phyloP scores from a whole-genome alignment of 2,113 vertebrate genomes.

The Sitta europaea region DNA sequence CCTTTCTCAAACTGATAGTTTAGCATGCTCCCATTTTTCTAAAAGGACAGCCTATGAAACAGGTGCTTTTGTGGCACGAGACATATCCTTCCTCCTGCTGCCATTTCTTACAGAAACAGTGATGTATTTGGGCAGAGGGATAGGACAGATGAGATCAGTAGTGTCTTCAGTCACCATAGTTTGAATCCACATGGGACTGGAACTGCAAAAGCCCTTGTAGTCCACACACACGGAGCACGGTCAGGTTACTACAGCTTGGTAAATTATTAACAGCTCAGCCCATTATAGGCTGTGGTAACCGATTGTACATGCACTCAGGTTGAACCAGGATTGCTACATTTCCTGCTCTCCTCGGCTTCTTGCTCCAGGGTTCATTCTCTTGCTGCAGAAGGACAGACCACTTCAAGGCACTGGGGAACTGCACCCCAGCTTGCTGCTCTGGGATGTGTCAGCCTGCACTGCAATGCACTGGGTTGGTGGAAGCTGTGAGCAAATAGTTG shows the following conservation, averaged over 20 bases:
- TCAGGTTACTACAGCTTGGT: background rate
- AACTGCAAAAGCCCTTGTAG: background rate
- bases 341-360: background rate
- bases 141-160: background rate
- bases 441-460: background rate
- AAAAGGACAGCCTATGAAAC: background rate
- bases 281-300: background rate
- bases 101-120: background rate
- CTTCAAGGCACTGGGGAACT: background rate
- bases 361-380: background rate
- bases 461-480: fast-evolving
- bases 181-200: background rate
- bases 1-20: background rate
- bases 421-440: background rate
- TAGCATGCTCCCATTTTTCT: background rate
- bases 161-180: background rate
- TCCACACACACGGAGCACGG: fast-evolving
- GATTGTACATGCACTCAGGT: background rate
- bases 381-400: background rate
- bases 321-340: background rate
- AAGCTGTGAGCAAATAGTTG: background rate
- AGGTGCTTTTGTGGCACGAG: background rate
- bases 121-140: background rate
- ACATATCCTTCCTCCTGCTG: background rate
- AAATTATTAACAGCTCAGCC: background rate